A percentile compares a stretch with the other conserved stretches of the same genome.
These are phyloP conservation scores for Pomacea maculata DNA, from an alignment of 1,140 invertebrate genomes.

Conservation along the genomic window DNA sequence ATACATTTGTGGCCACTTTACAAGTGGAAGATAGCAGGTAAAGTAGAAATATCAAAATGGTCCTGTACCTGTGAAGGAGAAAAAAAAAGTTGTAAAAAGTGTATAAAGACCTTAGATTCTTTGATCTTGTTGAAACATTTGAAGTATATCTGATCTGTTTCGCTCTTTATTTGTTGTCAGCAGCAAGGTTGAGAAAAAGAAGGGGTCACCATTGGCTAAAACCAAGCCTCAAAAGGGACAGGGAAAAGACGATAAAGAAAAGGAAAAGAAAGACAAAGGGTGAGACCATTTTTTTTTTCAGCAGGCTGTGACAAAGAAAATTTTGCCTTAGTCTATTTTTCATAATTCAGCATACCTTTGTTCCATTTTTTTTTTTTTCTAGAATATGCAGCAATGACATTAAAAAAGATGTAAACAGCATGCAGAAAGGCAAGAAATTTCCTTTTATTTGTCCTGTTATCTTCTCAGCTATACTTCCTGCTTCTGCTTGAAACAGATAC, in stretches of 20 bases:
- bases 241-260: slow-evolving; percentile 26
- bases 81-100: not conserved
- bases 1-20: not conserved
- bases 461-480: no score
- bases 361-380: not conserved
- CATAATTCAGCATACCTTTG: not conserved
- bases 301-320: no score
- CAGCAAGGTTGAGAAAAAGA: slow-evolving; percentile 21
- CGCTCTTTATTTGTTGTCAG: not conserved
- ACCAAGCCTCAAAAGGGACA: slow-evolving; percentile 24
- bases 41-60: not conserved
- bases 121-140: not conserved
- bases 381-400: not conserved
- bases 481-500: no score
- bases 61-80: not conserved
- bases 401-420: no score
- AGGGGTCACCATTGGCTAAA: slow-evolving; percentile 3
- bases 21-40: not conserved
- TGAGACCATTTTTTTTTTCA: not conserved
- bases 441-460: no score
- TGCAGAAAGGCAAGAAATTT: not conserved
- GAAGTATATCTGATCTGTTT: not conserved
- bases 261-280: slow-evolving; percentile 12
- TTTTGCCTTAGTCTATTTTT: not conserved
- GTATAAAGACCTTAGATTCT: not conserved